Base-by-base conservation (phyloP, 2,113 vertebrate species). In the Chitala chitala region DNA sequence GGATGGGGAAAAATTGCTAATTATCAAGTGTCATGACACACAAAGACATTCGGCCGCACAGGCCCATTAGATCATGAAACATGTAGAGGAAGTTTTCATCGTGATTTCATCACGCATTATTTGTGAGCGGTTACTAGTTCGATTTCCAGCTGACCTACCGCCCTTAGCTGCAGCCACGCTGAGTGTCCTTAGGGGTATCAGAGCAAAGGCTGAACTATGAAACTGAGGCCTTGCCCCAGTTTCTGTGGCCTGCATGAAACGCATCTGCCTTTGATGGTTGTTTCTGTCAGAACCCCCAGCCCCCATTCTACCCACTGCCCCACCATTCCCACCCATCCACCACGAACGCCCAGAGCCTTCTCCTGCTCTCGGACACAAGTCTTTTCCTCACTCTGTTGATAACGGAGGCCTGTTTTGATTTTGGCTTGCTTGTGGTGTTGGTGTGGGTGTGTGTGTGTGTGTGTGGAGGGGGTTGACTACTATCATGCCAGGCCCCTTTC, bases 201-300 rank as follows among this genome's bases (percentile, higher is more conserved):
- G 75, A 50, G 75, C 74, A 50, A 40, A 69, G 76, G 40, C 29
- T 69, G 72, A 76, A 76, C 75, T 78, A 74, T 79, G 74, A 83
- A 82, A 84, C 74, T 77, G 10, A 61, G 65, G 48, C 73, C 77
- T 74, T 31, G 72, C 74, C n/a, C 64, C 75, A 74, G 75, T 73
- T 78, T 77, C 81, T 77, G 76, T 79, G 75, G 70, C 70, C 76
- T 63, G 26, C 78, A 78, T 82, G 79, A 83, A 82, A 77, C 80
- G 51, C 71, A 78, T 50, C 59, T 78, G 69, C 75, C 77, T 83
- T 79, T 80, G 82, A 83, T 82, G 83, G 76, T 72, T 82, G 79
- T 79, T 79, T 84, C 79, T 75, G 74, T 72, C 72, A 83, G 78
- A 85, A 82, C 78, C 80, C 65, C 66, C 24, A n/a, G 2, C 40